Percentiles rank a stretch among this genome's conserved stretches.
These are phyloP conservation scores for Leptinotarsa undecemlineata DNA, from an alignment of 1,140 invertebrate genomes.

Conservation along the genomic window DNA sequence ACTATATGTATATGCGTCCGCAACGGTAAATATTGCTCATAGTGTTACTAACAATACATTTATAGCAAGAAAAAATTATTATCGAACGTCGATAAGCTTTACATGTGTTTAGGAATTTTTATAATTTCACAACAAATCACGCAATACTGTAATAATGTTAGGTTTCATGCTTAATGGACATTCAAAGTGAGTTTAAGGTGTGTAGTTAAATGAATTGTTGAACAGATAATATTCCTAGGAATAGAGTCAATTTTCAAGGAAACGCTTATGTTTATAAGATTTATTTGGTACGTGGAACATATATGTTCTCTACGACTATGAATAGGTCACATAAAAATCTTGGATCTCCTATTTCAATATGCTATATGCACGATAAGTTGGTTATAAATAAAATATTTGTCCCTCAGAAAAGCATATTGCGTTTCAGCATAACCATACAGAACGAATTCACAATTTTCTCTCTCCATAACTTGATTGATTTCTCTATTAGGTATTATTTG, in stretches of 20 bases:
- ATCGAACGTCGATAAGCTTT: constrained; percentile 9
- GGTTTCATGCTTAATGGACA: constrained; percentile 2
- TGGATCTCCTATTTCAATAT: too few species aligned
- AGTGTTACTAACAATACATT: neutral
- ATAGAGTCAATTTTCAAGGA: neutral
- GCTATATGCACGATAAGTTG: too few species aligned
- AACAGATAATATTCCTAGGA: neutral
- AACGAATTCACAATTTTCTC: too few species aligned
- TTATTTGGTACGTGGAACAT: too few species aligned
- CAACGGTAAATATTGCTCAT: neutral
- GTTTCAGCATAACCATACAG: too few species aligned
- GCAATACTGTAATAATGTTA: constrained; percentile 6
- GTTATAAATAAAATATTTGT: too few species aligned
- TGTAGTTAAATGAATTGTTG: neutral
- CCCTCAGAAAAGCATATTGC: too few species aligned
- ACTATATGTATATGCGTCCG: neutral
- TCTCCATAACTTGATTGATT: too few species aligned
- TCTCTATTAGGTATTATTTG: too few species aligned
- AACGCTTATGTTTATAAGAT: neutral
- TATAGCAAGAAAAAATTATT: neutral
- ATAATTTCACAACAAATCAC: constrained; percentile 1
- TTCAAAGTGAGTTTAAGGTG: neutral
- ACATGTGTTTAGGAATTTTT: constrained; percentile 17
- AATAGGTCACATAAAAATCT: too few species aligned
- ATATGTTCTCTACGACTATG: too few species aligned